phyloP scores from a whole-genome alignment of 2,113 vertebrate species.

The Emydocephalus ijimae region DNA sequence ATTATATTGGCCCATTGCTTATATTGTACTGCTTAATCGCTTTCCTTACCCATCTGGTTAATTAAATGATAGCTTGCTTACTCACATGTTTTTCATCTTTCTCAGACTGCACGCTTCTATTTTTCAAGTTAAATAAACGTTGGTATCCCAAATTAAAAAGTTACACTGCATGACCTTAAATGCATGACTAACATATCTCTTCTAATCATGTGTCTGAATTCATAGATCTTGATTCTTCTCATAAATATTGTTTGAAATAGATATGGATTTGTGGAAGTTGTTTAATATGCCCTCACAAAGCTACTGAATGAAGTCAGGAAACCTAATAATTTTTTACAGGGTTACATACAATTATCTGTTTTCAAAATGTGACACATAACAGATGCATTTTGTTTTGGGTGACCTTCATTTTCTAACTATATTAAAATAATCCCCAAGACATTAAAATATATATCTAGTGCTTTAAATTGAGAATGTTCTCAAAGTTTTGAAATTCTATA shows the following conservation, averaged over 20 bases:
- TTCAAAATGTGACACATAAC: not conserved
- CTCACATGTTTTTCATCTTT: not conserved
- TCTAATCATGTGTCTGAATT: not conserved
- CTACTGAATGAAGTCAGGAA: not conserved
- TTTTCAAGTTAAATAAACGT: not conserved
- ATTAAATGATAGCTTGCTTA: not conserved
- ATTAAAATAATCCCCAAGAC: not conserved
- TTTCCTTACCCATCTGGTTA: not conserved
- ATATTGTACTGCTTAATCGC: not conserved
- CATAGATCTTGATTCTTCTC: rapidly evolving
- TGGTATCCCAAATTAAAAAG: not conserved
- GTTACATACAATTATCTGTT: not conserved
- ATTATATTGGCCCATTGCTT: not conserved
- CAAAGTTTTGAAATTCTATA: not conserved
- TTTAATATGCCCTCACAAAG: not conserved
- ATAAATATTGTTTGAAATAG: not conserved
- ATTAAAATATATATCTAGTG: not conserved
- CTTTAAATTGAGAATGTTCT: not conserved
- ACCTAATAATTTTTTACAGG: not conserved
- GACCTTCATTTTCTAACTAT: not conserved
- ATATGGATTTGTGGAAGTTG: not conserved
- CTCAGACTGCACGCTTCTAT: not conserved
- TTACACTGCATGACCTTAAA: not conserved
- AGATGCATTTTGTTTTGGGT: not conserved
- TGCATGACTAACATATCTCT: not conserved